Percentiles rank a stretch among this genome's conserved stretches.
These are phyloP conservation scores for Amphiduros pacificus DNA, from an alignment of 2,888 invertebrate genomes.

Conservation along the genomic window DNA sequence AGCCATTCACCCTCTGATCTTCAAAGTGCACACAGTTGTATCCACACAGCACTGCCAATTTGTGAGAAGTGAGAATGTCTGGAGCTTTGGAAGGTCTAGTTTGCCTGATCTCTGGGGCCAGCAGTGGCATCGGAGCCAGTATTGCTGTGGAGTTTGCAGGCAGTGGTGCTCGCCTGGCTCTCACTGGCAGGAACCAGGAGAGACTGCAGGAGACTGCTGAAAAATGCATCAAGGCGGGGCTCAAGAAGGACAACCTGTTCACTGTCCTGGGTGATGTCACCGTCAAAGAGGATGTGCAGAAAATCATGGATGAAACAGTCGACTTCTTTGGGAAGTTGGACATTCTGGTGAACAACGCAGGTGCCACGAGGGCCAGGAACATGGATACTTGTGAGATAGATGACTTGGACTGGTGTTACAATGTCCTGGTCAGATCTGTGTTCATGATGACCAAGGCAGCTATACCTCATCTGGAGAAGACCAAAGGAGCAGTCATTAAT, in stretches of 20 bases:
- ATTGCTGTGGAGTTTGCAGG: background rate
- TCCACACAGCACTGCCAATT: too few relatives aligned
- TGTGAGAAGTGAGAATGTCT: too few relatives aligned
- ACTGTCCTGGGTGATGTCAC: conserved; percentile 8
- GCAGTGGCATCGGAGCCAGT: background rate
- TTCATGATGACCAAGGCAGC: conserved; percentile 12
- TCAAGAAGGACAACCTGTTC: too few relatives aligned
- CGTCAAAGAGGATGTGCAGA: background rate
- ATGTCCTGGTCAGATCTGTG: conserved; percentile 8
- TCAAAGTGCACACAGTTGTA: too few relatives aligned
- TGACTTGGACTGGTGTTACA: conserved; percentile 11
- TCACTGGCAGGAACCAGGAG: background rate
- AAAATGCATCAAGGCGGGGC: background rate
- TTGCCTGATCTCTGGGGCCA: too few relatives aligned
- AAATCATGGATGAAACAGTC: background rate
- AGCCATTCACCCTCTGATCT: too few relatives aligned
- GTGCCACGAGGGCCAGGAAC: background rate
- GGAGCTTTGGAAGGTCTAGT: too few relatives aligned
- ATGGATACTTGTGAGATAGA: conserved; percentile 4
- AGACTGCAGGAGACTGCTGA: background rate
- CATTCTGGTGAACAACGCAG: conserved; percentile 6
- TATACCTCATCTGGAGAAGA: conserved; percentile 10
- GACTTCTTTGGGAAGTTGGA: conserved; percentile 3
- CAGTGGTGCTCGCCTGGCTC: background rate
- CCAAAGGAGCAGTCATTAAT: conserved; percentile 9